Evolutionary conservation across 2,113 vertebrate species (phyloP).

Genomic region (Nothobranchius kuhntae): DNA sequence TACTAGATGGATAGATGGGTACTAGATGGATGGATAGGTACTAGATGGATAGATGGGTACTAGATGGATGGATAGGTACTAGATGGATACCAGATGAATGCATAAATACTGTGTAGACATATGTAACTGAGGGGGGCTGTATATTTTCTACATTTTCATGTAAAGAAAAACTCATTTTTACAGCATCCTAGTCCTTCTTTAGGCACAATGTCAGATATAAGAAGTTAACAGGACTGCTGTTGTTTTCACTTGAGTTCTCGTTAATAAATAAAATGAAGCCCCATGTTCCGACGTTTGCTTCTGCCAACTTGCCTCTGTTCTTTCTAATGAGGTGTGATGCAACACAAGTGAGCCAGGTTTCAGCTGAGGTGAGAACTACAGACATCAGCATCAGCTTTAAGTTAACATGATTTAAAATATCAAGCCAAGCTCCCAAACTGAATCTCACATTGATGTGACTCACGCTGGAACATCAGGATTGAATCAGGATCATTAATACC

Average conservation of each 20-base stretch:
- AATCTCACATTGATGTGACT: no score
- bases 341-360: not conserved
- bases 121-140: no score
- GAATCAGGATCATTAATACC: no score
- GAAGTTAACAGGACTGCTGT: not conserved
- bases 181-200: no score
- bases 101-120: no score
- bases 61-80: no score
- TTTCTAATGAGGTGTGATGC: constrained; percentile 13
- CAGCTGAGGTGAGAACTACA: not conserved
- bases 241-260: not conserved
- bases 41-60: no score
- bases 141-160: not conserved
- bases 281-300: not conserved
- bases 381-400: not conserved
- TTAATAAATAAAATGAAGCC: not conserved
- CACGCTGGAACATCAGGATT: no score
- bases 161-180: not conserved
- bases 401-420: not conserved
- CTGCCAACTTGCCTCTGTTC: not conserved
- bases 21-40: no score
- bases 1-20: no score
- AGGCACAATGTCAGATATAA: no score
- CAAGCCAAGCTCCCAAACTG: not conserved
- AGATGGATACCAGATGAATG: no score